A percentile compares a stretch with the other conserved stretches of the same genome.
phyloP scores from a whole-genome alignment of 2,113 vertebrate species.

The Sylvilagus bachmani region DNA sequence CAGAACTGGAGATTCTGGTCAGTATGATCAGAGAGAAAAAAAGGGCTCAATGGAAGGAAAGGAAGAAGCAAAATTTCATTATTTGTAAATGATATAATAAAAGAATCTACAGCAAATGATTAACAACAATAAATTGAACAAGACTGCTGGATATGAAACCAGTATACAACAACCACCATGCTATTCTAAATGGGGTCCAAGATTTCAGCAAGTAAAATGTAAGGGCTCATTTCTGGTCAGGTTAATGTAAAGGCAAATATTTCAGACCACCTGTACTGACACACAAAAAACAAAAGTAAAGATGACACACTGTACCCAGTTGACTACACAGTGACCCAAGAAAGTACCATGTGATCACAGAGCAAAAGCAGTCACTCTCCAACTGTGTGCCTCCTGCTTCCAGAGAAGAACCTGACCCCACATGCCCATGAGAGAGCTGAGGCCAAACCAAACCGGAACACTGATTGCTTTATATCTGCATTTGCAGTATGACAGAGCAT shows the following conservation, averaged over 20 bases:
- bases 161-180: neutral
- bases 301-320: neutral
- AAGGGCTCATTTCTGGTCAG: neutral
- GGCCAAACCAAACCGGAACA: neutral
- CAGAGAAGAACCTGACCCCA: neutral
- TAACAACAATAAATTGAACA: neutral
- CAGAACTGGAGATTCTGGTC: neutral
- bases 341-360: neutral
- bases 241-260: neutral
- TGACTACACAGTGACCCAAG: neutral
- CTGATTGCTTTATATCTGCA: neutral
- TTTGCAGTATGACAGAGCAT: neutral
- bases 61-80: neutral
- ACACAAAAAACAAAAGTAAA: neutral
- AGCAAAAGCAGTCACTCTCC: neutral
- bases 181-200: neutral
- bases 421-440: neutral
- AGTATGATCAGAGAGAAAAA: neutral
- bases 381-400: neutral
- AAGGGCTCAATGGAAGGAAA: neutral
- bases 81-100: neutral
- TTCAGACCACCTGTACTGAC: neutral
- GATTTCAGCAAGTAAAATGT: neutral
- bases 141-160: neutral
- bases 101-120: constrained; percentile 18